Conservation (phyloP, 2,888 invertebrate genomes). For the Acanthosepion lycidas region DNA sequence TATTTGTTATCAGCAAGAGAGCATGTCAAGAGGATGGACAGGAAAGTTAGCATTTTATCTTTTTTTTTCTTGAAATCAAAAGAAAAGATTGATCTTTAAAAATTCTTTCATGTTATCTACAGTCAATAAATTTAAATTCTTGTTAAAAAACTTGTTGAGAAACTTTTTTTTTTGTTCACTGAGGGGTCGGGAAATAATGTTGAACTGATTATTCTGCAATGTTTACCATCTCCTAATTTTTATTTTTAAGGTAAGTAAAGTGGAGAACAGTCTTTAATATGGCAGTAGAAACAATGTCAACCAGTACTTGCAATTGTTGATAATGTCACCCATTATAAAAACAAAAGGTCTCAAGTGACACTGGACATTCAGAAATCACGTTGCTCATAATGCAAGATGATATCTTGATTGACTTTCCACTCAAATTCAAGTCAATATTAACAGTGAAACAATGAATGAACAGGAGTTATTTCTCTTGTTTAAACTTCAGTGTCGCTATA, state of each 20-base stretch:
- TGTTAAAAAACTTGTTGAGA: too few relatives aligned
- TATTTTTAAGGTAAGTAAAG: too few relatives aligned
- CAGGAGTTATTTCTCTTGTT: not conserved
- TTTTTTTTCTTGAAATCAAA: not conserved
- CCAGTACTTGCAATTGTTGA: not conserved
- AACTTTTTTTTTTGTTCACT: too few relatives aligned
- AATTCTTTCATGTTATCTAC: not conserved
- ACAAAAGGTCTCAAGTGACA: not conserved
- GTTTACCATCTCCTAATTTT: too few relatives aligned
- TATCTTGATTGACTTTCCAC: not conserved
- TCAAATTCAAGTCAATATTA: not conserved
- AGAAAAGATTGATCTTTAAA: constrained; percentile 9
- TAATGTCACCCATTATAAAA: not conserved
- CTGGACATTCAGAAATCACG: not conserved
- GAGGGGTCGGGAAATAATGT: too few relatives aligned
- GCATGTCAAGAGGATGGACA: not conserved
- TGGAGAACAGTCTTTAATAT: too few relatives aligned
- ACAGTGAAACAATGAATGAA: not conserved
- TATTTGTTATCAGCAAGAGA: not conserved
- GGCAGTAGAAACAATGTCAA: not conserved
- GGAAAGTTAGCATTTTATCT: not conserved
- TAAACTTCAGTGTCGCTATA: not conserved
- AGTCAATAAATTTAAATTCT: too few relatives aligned
- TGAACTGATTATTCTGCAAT: too few relatives aligned
- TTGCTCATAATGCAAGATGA: not conserved